A percentile compares a stretch with the other conserved stretches of the same genome.
These are phyloP conservation scores for Lacanobia wlatinum DNA, from an alignment of 2,888 invertebrate genomes.

Conservation along the genomic window DNA sequence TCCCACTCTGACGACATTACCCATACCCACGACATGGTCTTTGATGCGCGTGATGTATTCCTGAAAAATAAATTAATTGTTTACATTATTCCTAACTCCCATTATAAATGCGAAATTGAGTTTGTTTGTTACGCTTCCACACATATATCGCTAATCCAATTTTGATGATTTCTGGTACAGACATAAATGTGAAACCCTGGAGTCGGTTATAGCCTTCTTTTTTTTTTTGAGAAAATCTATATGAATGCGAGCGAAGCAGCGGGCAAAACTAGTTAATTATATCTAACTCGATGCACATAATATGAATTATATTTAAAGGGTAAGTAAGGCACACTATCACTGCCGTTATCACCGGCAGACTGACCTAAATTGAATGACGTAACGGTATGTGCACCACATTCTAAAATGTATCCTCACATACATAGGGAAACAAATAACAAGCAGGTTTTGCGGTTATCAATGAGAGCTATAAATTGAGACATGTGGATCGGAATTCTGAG, in stretches of 20 bases:
- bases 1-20: conserved; percentile 92
- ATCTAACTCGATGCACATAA: neutral
- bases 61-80: conserved; percentile 71
- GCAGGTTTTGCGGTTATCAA: conserved; percentile 8
- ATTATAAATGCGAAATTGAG: too few species aligned
- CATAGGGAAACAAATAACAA: conserved; percentile 4
- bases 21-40: conserved; percentile 94
- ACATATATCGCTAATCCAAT: too few species aligned
- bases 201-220: too few species aligned
- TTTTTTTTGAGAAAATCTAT: too few species aligned
- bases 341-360: conserved; percentile 32
- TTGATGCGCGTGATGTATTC: conserved; percentile 91
- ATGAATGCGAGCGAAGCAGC: too few species aligned
- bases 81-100: neutral
- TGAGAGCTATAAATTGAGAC: neutral
- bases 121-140: too few species aligned
- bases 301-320: conserved; percentile 16
- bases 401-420: conserved; percentile 11
- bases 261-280: neutral
- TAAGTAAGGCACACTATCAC: conserved; percentile 31
- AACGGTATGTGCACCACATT: conserved; percentile 11
- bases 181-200: too few species aligned
- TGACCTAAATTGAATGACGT: conserved; percentile 46
- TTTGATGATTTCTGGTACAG: too few species aligned
- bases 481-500: neutral